A percentile compares a stretch with the other conserved stretches of the same genome.
Conservation (phyloP, 2,888 invertebrate species). For the Fragum whitleyi region DNA sequence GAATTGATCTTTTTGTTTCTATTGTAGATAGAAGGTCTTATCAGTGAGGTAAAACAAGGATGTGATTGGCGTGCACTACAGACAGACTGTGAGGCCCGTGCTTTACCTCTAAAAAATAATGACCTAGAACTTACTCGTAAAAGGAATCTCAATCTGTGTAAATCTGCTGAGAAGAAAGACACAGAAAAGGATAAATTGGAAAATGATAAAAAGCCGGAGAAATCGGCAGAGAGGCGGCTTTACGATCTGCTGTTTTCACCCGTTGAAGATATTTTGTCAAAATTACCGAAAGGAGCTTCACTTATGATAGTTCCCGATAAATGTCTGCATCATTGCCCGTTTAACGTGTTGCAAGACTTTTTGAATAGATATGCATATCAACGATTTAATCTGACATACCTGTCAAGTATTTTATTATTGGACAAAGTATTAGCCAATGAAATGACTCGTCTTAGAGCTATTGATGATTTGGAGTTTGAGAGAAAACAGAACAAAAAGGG, state of each 20-base stretch:
- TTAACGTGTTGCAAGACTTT: constrained; percentile 77
- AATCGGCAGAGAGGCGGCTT: constrained; percentile 71
- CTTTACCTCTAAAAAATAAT: constrained; percentile 72
- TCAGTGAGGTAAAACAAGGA: constrained; percentile 64
- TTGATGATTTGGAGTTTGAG: constrained; percentile 79
- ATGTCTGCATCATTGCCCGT: constrained; percentile 79
- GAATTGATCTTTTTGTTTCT: no score
- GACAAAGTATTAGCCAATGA: constrained; percentile 79
- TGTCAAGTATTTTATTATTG: constrained; percentile 78
- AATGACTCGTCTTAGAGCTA: constrained; percentile 68
- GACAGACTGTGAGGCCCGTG: constrained; percentile 76
- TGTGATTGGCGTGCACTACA: constrained; percentile 63
- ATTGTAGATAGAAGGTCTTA: constrained; percentile 68
- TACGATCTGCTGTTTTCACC: constrained; percentile 81
- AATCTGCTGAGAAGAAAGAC: constrained; percentile 30
- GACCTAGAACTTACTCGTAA: constrained; percentile 64
- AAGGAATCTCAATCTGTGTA: constrained; percentile 66
- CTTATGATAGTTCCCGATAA: constrained; percentile 82
- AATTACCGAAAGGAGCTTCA: constrained; percentile 72
- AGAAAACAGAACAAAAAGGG: constrained; percentile 77
- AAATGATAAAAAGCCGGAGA: constrained; percentile 55
- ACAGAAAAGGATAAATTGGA: constrained; percentile 22
- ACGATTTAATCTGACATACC: constrained; percentile 76
- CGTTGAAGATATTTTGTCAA: constrained; percentile 78
- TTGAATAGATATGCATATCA: constrained; percentile 66